A percentile compares a stretch with the other conserved stretches of the same genome.
phyloP scores from a whole-genome alignment of 2,797 vertebrate genomes.

The Rhinoraja longicauda region DNA sequence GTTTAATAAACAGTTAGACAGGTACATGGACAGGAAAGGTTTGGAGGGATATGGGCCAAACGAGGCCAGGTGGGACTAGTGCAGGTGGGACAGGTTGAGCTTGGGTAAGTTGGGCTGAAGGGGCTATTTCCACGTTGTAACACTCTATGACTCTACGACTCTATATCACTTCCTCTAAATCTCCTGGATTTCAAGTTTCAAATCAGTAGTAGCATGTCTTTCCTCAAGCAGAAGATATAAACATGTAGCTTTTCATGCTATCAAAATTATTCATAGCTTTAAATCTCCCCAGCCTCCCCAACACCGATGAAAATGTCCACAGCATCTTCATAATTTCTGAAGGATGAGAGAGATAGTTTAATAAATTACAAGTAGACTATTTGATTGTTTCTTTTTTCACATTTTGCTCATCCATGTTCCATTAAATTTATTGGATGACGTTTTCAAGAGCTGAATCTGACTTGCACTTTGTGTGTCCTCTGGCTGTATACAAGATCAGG shows the following conservation, averaged over 20 bases:
- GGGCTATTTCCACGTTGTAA: too few species aligned
- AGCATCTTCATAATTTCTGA: neutral
- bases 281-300: neutral
- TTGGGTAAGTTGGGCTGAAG: too few species aligned
- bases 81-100: too few species aligned
- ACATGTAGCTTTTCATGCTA: neutral
- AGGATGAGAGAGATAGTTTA: too few species aligned
- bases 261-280: neutral
- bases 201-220: neutral
- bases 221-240: neutral
- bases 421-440: neutral
- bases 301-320: neutral
- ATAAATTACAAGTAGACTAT: neutral
- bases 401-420: neutral
- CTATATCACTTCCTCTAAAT: neutral
- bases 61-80: too few species aligned
- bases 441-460: neutral
- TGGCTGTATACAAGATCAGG: neutral
- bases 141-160: neutral
- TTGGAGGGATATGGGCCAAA: too few species aligned
- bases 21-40: too few species aligned
- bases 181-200: neutral
- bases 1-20: too few species aligned
- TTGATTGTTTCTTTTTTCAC: neutral
- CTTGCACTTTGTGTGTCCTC: neutral